These are phyloP conservation scores for Suncus etruscus DNA, from an alignment of 2,113 vertebrate genomes.

Conservation along the genomic window DNA sequence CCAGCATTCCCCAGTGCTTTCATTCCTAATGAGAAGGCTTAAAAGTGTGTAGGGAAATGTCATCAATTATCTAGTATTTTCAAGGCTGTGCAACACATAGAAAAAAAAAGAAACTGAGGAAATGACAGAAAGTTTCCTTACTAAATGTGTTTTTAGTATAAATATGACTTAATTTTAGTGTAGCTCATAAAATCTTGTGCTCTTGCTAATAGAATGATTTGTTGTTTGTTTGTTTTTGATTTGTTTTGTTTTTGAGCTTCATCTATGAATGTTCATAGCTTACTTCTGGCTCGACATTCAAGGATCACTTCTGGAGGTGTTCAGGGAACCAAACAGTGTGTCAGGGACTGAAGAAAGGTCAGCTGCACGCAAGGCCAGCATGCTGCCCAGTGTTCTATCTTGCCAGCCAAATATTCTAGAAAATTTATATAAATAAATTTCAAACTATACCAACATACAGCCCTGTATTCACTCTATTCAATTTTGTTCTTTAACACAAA, in stretches of 20 bases:
- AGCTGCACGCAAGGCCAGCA: too few species aligned
- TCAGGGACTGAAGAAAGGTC: too few species aligned
- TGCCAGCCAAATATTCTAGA: too few species aligned
- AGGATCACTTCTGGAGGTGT: too few species aligned
- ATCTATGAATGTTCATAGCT: too few species aligned
- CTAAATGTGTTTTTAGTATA: constrained; percentile 69
- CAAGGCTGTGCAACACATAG: constrained; percentile 25
- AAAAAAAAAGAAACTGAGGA: constrained; percentile 55
- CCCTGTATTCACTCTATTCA: not conserved
- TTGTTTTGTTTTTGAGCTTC: too few species aligned
- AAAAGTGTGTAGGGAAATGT: constrained; percentile 67
- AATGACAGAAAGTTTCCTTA: constrained; percentile 28
- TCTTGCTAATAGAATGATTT: not conserved
- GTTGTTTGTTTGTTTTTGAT: too few species aligned
- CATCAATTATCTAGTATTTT: constrained; percentile 60
- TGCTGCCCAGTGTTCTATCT: too few species aligned
- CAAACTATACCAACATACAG: not conserved
- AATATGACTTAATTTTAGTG: constrained; percentile 48
- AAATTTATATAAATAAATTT: too few species aligned
- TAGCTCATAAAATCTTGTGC: constrained; percentile 59
- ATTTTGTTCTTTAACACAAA: constrained; percentile 25
- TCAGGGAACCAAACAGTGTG: too few species aligned
- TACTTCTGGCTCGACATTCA: too few species aligned
- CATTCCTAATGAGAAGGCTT: constrained; percentile 68
- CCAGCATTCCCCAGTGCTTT: not conserved